Evolutionary conservation across 2,113 vertebrate species (phyloP), one percentile per base, ranked within the genome.

Genomic region (Ondatra zibethicus): DNA sequence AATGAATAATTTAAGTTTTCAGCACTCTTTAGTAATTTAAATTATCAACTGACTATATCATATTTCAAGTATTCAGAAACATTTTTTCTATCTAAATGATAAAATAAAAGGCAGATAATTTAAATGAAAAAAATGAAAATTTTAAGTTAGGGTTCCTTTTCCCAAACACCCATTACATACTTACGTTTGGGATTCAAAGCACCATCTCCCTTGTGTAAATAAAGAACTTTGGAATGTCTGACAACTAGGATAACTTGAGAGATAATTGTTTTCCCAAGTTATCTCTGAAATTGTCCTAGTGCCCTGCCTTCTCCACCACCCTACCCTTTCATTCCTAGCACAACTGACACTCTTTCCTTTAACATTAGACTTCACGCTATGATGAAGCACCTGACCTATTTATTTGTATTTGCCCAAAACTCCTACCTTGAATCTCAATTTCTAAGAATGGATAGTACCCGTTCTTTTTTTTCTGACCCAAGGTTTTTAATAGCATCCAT

Each of bases 1-100:
- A 93, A 92, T 96, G 80, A 80, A 92, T 94, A 95, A 96, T 96
- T 95, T 89, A 97, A 78, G 73, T 78, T 68, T 85, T 52, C 25
- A 80, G 47, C 13, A 42, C 76, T 93, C 52, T 86, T 96, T 92
- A 95, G 61, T 95, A 95, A 96, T 96, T 93, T 96, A 96, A 96
- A 95, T 96, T 76, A 75, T 92, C 61, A 36, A 55, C 42, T 96
- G 31, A 89, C 10, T 50, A 68, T 23, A 47, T 33, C 47, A 63
- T 82, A 97, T 52, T 86, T 89, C 25, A 92, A 77, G 63, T 77
- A 21, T 92, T 36, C 16, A 77, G 29, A 45, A 97, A 88, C 87
- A 87, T 50, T 55, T 73, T 93, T 90, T 45, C 52, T 95, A 70
- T 92, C 45, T 86, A 86, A 91, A 94, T 80, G 66, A 58, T 90